Evolutionary conservation across 2,888 invertebrate genomes (phyloP).

Genomic region (Hirudinaria manillensis): DNA sequence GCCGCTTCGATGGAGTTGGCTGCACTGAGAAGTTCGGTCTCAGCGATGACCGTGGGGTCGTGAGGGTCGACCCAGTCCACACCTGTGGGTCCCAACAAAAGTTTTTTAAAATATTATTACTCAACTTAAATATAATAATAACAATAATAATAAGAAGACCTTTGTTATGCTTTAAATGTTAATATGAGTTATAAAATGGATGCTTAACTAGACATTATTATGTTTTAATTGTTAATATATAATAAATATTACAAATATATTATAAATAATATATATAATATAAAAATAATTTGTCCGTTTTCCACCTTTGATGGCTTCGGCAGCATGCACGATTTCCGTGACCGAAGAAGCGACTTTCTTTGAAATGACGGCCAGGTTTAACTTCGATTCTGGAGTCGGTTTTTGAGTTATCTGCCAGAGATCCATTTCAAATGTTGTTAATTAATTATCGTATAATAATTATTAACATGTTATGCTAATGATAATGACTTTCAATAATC

Average conservation of each 20-base stretch:
- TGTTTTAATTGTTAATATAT: constrained; percentile 1
- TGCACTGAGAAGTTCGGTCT: constrained; percentile 90
- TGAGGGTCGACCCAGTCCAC: constrained; percentile 36
- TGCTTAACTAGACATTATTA: neutral
- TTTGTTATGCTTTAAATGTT: neutral
- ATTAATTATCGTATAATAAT: no score
- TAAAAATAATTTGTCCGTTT: neutral
- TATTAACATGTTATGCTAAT: no score
- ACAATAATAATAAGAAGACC: neutral
- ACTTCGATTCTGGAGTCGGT: constrained; percentile 55
- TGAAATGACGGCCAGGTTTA: constrained; percentile 69
- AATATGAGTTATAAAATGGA: neutral
- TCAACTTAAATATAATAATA: neutral
- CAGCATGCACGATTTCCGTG: constrained; percentile 83
- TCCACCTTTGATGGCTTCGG: constrained; percentile 79
- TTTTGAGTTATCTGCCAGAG: constrained; percentile 43
- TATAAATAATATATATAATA: neutral
- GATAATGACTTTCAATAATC: no score
- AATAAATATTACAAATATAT: neutral
- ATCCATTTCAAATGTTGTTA: neutral
- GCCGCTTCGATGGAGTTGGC: constrained; percentile 97
- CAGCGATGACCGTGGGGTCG: constrained; percentile 73
- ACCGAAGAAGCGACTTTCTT: constrained; percentile 83
- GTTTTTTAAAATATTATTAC: no score
- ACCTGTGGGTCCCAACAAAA: no score